Percentiles rank a stretch among this genome's conserved stretches.
These are phyloP conservation scores for Neoitamus cyanurus DNA, from an alignment of 2,888 invertebrate species.

Conservation along the genomic window DNA sequence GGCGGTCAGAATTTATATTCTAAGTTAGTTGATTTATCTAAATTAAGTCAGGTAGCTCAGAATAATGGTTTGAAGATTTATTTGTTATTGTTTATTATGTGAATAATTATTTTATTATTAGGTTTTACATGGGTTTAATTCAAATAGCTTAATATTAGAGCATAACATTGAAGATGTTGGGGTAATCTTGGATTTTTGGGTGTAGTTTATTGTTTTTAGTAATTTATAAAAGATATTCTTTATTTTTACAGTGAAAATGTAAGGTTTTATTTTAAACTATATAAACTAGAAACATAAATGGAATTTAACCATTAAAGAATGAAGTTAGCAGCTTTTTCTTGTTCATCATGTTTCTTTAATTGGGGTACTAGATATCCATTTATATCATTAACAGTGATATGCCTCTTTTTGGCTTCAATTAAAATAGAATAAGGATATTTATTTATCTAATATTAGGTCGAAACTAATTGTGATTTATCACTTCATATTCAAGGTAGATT, in stretches of 20 bases:
- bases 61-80: constrained; percentile 69
- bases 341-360: constrained; percentile 71
- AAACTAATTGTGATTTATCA: constrained; percentile 68
- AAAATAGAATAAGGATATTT: constrained; percentile 67
- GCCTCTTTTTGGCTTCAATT: constrained; percentile 68
- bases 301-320: constrained; percentile 68
- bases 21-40: constrained; percentile 65
- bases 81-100: constrained; percentile 68
- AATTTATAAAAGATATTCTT: constrained; percentile 59
- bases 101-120: constrained; percentile 59
- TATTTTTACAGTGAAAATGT: constrained; percentile 73
- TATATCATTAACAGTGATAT: constrained; percentile 74
- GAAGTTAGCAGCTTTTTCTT: constrained; percentile 75
- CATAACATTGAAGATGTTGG: not conserved
- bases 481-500: constrained; percentile 66
- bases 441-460: constrained; percentile 67
- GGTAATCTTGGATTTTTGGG: constrained; percentile 52
- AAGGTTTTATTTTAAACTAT: constrained; percentile 73
- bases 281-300: constrained; percentile 70
- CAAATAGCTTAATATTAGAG: not conserved
- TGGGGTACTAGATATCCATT: constrained; percentile 70
- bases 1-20: constrained; percentile 66
- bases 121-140: too few species aligned
- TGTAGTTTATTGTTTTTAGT: constrained; percentile 57
- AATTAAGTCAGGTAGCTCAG: constrained; percentile 65